A percentile compares a stretch with the other conserved stretches of the same genome.
These are phyloP conservation scores for Drosophila tristis DNA, from an alignment of 1,140 invertebrate species.

Conservation along the genomic window DNA sequence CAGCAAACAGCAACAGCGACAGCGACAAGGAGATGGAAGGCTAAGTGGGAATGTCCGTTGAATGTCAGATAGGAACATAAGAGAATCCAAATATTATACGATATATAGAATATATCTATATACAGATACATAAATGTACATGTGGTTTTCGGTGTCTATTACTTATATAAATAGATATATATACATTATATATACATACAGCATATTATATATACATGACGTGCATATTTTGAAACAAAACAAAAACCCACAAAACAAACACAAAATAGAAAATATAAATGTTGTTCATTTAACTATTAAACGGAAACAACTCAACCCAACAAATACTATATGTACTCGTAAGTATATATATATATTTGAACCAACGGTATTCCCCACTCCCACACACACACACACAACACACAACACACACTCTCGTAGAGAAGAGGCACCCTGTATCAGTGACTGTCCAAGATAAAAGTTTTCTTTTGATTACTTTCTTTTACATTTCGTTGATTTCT, in stretches of 20 bases:
- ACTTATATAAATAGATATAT: slow-evolving; percentile 68
- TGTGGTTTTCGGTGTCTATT: slow-evolving; percentile 80
- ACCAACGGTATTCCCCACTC: slow-evolving; percentile 54
- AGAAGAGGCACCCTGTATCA: slow-evolving; percentile 8
- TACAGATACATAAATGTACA: slow-evolving; percentile 72
- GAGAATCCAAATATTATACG: slow-evolving; percentile 54
- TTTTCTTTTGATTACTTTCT: too few species aligned
- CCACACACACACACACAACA: slow-evolving; percentile 15
- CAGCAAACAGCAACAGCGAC: slow-evolving; percentile 4
- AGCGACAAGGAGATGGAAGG: neutral
- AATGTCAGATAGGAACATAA: slow-evolving; percentile 10
- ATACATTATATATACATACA: slow-evolving; percentile 57
- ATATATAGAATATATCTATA: slow-evolving; percentile 61
- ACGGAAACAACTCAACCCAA: slow-evolving; percentile 53
- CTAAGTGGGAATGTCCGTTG: slow-evolving; percentile 3
- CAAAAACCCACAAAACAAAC: slow-evolving; percentile 14
- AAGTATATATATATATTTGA: slow-evolving; percentile 26
- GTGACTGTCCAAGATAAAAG: neutral
- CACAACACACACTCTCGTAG: slow-evolving; percentile 7
- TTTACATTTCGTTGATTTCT: too few species aligned
- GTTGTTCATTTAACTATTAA: slow-evolving; percentile 71
- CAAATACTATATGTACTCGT: slow-evolving; percentile 17
- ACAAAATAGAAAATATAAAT: slow-evolving; percentile 55
- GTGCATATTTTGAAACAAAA: slow-evolving; percentile 68
- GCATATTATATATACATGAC: slow-evolving; percentile 48